Evolutionary conservation across 2,797 vertebrate genomes (phyloP), one percentile per base, ranked within the genome.

Genomic region (Xenentodon cancila): DNA sequence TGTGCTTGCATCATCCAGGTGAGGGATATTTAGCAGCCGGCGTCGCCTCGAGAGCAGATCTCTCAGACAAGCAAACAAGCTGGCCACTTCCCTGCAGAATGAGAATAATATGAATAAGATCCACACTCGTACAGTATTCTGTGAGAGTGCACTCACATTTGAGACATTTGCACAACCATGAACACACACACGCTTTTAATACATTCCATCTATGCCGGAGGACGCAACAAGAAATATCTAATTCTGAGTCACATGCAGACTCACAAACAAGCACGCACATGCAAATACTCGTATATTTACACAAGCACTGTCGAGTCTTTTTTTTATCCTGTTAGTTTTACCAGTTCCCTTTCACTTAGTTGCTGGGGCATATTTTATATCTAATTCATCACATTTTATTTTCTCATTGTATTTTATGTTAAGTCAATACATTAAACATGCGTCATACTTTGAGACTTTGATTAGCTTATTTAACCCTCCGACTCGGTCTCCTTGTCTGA

Each of bases 1-100:
- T 79, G 87, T 73, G 79, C 81, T 25, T n/a, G n/a, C 30, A 8
- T 30, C 30, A 84, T 81, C 82, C 87, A 89, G 89, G 88, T 90
- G 88, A 84, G 84, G 72, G 77, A 84, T 82, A 78, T 84, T 86
- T 73, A 81, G 79, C 84, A 81, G 75, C 77, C 67, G 75, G 75
- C 34, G 64, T 65, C n/a, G 68, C 85, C 86, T 72, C 70, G 7
- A 77, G 84, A 69, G 20, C 42, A n/a, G 66, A 81, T 70, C 71
- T 62, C 66, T 86, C 82, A 80, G 71, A 83, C 63, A 48, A 59
- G 68, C 55, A 67, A 85, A 80, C 71, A 54, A 71, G 73, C 66
- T 53, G 63, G 54, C 68, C 64, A 54, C 74, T 66, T 79, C 82
- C 73, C 75, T 53, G 71, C 76, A 85, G 82, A 87, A 79, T 20